Percentiles rank a stretch among this genome's conserved stretches.
Evolutionary conservation across 2,888 invertebrate species (phyloP).

Genomic region (Meliscaeva auricollis): DNA sequence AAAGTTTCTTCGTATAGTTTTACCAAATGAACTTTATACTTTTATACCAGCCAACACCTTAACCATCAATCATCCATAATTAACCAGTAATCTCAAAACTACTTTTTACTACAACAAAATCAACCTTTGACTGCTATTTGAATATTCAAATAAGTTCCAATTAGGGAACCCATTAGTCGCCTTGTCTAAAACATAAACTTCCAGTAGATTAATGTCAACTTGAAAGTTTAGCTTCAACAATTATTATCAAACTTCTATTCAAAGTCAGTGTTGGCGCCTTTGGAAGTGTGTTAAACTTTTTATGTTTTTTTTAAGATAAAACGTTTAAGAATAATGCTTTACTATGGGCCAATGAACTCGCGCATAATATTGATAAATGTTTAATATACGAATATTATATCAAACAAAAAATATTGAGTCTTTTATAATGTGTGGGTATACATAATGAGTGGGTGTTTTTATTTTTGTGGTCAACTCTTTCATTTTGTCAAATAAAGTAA

Average conservation of each 20-base stretch:
- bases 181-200: conserved; percentile 1
- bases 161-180: conserved; percentile 26
- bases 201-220: conserved; percentile 3
- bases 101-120: conserved; percentile 2
- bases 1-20: too few relatives aligned
- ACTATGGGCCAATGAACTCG: background rate
- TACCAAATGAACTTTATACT: too few relatives aligned
- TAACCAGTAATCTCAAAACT: conserved; percentile 2
- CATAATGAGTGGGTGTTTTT: background rate
- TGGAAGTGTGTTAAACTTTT: background rate
- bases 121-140: background rate
- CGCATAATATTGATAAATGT: conserved; percentile 6
- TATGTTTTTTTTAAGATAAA: background rate
- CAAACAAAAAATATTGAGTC: too few relatives aligned
- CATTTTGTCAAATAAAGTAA: background rate
- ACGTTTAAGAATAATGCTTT: conserved; percentile 12
- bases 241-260: conserved; percentile 11
- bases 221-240: background rate
- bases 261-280: conserved; percentile 21
- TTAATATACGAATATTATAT: too few relatives aligned
- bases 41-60: background rate
- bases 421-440: background rate
- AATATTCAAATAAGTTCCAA: conserved; percentile 26
- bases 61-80: conserved; percentile 2
- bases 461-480: background rate